These are phyloP conservation scores for Drosophila gunungcola DNA, from an alignment of 1,140 invertebrate genomes.

Conservation along the genomic window DNA sequence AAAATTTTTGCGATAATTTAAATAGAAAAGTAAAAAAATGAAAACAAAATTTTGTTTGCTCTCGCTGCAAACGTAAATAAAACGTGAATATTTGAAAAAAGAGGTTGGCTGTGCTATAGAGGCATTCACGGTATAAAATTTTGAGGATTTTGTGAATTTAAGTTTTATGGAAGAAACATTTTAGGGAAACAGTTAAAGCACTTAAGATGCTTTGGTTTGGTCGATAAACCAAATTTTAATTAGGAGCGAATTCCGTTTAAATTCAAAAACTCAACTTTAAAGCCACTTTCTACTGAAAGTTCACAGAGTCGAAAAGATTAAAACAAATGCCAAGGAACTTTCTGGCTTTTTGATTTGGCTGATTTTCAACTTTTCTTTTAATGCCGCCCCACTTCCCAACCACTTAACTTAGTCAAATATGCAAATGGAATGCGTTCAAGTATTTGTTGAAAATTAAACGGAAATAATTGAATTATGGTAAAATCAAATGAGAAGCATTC, in stretches of 20 bases:
- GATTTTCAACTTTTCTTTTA: conserved; percentile 47
- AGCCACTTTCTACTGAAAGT: background rate
- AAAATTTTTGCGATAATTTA: conserved; percentile 39
- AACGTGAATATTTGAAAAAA: conserved; percentile 18
- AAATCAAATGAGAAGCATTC: conserved; percentile 36
- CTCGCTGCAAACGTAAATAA: conserved; percentile 19
- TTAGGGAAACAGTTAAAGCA: background rate
- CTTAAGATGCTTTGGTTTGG: background rate
- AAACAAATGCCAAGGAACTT: conserved; percentile 41
- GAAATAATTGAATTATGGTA: conserved; percentile 50
- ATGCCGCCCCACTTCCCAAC: background rate
- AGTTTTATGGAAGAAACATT: conserved; percentile 2
- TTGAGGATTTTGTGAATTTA: conserved; percentile 17
- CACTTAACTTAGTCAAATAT: conserved; percentile 18
- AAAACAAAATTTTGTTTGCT: conserved; percentile 21
- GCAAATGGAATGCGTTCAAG: conserved; percentile 45
- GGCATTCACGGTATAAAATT: background rate
- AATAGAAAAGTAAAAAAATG: conserved; percentile 27
- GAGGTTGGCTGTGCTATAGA: background rate
- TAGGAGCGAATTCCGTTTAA: conserved; percentile 11
- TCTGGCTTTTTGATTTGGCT: conserved; percentile 41
- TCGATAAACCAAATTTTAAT: conserved; percentile 5
- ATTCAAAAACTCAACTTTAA: background rate
- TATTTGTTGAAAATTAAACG: conserved; percentile 45
- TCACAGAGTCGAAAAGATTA: conserved; percentile 27